Base-by-base conservation (phyloP, 2,797 vertebrate species). In the Muscicapa striata region DNA sequence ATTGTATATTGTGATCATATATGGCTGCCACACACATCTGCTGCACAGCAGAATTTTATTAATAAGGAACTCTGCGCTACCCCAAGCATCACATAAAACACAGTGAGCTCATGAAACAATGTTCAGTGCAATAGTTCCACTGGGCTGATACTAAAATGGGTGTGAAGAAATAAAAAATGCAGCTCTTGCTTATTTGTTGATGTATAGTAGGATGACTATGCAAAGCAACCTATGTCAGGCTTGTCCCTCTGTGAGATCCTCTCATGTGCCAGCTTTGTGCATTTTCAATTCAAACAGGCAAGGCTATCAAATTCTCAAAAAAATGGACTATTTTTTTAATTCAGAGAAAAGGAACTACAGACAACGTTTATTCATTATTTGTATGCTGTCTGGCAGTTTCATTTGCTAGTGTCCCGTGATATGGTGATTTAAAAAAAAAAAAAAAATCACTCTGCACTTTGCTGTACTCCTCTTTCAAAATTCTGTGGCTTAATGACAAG, bases 1-100 rank as follows among this genome's bases (percentile, higher is more conserved):
- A 79, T 91, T 69, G 93, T 96, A 81, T 63, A 72, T 68, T 92
- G 93, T 89, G 76, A 57, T 79, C 73, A 30, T 92, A 64, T 51
- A 77, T 90, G 81, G 79, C 84, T 85, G 77, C 76, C 90, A 88
- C 89, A 51, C 72, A 80, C 49, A 94, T 78, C 79, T 66, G 55
- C 94, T 73, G 87, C 63, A 92, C 58, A 91, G n/a, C 86, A 86
- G 22, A 51, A 58, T 91, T 95, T 88, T 55, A 41, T 88, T 61
- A 76, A n/a, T 29, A 76, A 70, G 57, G 45, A 84, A 5, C 19
- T 6, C 4, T 18, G 10, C 0, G 0, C 66, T 40, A 43, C 57
- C 68, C 64, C 80, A 61, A 67, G 52, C 70, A 75, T 87, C 57
- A 7, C 16, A 46, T 62, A 49, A 78, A 92, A 79, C 30, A 67